Conservation (phyloP, 2,113 vertebrate genomes). For the Shinisaurus crocodilurus region DNA sequence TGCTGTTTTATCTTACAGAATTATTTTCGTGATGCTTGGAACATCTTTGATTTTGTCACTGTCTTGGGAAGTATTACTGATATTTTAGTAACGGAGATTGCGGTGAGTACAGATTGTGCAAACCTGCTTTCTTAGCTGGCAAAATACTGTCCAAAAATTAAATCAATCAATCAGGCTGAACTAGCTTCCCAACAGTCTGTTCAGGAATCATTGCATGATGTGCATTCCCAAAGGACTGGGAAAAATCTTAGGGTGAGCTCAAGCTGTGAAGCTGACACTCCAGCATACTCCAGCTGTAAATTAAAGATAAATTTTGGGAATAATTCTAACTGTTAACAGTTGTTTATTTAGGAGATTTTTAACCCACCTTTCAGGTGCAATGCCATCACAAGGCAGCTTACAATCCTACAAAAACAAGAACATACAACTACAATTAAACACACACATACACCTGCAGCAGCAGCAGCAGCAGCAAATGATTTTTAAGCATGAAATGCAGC, state of each 20-base stretch:
- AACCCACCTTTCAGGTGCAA: no score
- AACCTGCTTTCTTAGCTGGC: constrained; percentile 1
- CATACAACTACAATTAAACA: no score
- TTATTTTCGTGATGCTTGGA: constrained; percentile 97
- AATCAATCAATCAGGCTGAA: background rate
- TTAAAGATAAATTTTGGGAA: background rate
- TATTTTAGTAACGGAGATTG: constrained; percentile 98
- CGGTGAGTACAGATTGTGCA: constrained; percentile 82
- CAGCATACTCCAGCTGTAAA: background rate
- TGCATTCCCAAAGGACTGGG: constrained; percentile 11
- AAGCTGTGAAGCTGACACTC: background rate
- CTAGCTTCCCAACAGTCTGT: constrained; percentile 24
- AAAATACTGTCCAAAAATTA: constrained; percentile 26
- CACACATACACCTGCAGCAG: no score
- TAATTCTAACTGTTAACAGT: background rate
- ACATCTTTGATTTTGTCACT: constrained; percentile 97
- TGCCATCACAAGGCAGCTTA: no score
- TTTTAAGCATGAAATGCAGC: no score
- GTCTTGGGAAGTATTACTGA: constrained; percentile 99
- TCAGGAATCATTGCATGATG: background rate
- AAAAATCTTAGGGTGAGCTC: background rate
- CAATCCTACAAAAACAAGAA: no score
- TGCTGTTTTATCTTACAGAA: constrained; percentile 81
- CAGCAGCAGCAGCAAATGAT: no score
- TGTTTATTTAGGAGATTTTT: background rate